Evolutionary conservation across 2,888 invertebrate species (phyloP).

Genomic region (Catocala nupta): DNA sequence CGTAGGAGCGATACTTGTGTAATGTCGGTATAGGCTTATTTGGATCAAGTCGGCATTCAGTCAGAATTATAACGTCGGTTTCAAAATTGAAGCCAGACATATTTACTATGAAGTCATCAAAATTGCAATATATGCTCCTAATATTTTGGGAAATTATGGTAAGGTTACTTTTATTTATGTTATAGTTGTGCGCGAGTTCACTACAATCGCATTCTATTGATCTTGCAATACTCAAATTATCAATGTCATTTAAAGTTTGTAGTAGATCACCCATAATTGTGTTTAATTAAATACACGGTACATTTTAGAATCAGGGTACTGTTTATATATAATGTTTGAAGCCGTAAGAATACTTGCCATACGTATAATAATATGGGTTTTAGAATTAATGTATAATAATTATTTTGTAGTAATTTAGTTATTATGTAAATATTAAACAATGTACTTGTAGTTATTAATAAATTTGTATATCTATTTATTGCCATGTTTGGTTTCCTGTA

Average conservation of each 20-base stretch:
- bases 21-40: conserved; percentile 17
- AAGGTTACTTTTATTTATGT: conserved; percentile 18
- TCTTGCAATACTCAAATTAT: conserved; percentile 1
- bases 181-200: conserved; percentile 3
- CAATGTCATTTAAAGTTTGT: conserved; percentile 5
- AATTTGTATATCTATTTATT: no score
- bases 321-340: no score
- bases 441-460: no score
- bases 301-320: no score
- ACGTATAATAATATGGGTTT: no score
- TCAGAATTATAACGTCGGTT: conserved; percentile 35
- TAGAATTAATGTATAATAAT: no score
- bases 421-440: no score
- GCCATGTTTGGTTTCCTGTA: no score
- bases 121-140: conserved; percentile 30
- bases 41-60: conserved; percentile 30
- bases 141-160: conserved; percentile 39
- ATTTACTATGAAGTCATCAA: conserved; percentile 5
- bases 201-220: conserved; percentile 5
- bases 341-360: no score
- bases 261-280: not conserved
- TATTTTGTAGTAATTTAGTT: no score
- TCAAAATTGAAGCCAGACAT: conserved; percentile 21
- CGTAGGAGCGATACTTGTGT: conserved; percentile 21
- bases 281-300: no score